Conservation (phyloP, 2,888 invertebrate species). For the Antitype chi region DNA sequence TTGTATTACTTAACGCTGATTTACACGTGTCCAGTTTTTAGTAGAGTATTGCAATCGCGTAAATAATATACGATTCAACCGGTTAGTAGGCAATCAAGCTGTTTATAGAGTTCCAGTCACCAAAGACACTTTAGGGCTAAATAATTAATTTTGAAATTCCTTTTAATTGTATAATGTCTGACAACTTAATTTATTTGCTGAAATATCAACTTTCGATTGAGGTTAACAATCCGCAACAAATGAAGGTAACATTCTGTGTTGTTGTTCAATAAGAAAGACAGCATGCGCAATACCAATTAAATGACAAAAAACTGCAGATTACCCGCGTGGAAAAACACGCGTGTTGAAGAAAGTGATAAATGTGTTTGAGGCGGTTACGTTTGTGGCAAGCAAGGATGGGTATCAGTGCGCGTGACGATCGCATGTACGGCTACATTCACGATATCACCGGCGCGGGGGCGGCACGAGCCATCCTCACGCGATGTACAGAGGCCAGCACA, state of each 20-base stretch:
- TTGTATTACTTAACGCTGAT: conserved; percentile 7
- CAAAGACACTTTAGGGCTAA: not conserved
- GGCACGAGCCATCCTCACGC: conserved; percentile 70
- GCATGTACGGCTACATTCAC: conserved; percentile 70
- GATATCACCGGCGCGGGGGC: conserved; percentile 61
- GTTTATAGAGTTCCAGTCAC: conserved; percentile 1
- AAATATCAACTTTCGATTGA: conserved; percentile 49
- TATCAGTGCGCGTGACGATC: conserved; percentile 68
- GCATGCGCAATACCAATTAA: conserved; percentile 55
- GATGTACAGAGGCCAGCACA: too few relatives aligned
- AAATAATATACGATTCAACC: not conserved
- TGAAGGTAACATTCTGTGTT: conserved; percentile 20
- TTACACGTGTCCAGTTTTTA: not conserved
- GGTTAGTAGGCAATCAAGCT: conserved; percentile 4
- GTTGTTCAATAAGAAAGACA: conserved; percentile 34
- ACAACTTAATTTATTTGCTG: conserved; percentile 11
- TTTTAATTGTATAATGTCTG: not conserved
- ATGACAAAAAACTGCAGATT: conserved; percentile 52
- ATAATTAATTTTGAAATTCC: conserved; percentile 1
- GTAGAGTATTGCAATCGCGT: not conserved
- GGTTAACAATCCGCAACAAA: conserved; percentile 45
- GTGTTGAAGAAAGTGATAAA: conserved; percentile 74
- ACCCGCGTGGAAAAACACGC: conserved; percentile 64
- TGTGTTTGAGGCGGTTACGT: conserved; percentile 64
- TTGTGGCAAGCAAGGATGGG: conserved; percentile 62